Evolutionary conservation across 2,113 vertebrate species (phyloP).

Genomic region (Archocentrus centrarchus): DNA sequence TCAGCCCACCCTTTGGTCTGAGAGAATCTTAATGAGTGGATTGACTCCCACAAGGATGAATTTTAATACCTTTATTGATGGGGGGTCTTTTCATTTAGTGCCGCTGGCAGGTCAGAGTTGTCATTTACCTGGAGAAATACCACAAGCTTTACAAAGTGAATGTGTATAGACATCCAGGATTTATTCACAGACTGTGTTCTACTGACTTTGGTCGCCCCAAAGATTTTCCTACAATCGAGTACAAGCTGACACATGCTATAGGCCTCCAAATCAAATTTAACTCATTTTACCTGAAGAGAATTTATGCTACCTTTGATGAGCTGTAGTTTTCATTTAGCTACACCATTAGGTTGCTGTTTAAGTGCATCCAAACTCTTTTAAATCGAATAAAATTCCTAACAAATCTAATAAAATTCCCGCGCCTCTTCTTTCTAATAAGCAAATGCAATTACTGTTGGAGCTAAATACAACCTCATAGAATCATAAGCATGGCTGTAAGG

Average conservation of each 20-base stretch:
- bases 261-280: neutral
- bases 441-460: neutral
- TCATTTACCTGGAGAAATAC: neutral
- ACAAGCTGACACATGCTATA: neutral
- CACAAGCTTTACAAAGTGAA: neutral
- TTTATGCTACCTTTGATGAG: neutral
- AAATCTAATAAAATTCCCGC: neutral
- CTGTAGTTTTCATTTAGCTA: neutral
- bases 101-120: neutral
- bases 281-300: neutral
- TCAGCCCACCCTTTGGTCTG: neutral
- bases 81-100: neutral
- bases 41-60: neutral
- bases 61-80: constrained; percentile 8
- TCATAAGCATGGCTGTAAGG: neutral
- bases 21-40: constrained; percentile 1
- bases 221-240: neutral
- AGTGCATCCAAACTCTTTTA: neutral
- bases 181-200: neutral
- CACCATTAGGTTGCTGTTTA: neutral
- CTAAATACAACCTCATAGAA: neutral
- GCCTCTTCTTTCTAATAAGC: neutral
- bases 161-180: neutral
- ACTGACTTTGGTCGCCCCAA: neutral
- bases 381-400: too few relatives aligned